Conservation (phyloP, 2,113 vertebrate species). For the Pygoscelis adeliae region DNA sequence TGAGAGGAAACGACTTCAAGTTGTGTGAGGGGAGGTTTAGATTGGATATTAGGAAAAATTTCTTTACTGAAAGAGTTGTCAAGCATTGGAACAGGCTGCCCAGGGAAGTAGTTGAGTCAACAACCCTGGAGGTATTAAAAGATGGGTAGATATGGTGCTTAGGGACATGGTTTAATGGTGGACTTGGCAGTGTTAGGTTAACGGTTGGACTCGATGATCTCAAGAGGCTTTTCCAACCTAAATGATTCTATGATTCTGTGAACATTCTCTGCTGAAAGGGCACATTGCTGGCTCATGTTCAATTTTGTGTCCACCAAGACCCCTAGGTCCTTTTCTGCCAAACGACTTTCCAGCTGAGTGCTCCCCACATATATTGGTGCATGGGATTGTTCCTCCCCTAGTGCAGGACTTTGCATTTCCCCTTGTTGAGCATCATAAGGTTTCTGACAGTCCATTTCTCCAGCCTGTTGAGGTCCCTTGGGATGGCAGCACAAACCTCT, state of each 20-base stretch:
- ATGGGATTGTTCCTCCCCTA: neutral
- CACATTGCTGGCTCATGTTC: neutral
- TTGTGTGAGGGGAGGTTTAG: neutral
- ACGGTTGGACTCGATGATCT: neutral
- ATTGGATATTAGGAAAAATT: neutral
- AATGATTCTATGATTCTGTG: neutral
- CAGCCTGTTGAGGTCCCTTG: neutral
- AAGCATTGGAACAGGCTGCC: neutral
- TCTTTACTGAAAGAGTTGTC: neutral
- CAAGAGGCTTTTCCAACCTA: neutral
- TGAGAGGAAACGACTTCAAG: fast-evolving
- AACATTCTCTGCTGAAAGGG: neutral
- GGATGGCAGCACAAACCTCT: neutral
- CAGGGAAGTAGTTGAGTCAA: neutral
- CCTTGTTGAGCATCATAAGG: too few species aligned
- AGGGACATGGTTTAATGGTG: neutral
- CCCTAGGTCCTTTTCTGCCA: neutral
- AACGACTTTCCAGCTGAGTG: neutral
- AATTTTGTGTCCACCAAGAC: too few species aligned
- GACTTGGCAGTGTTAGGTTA: neutral
- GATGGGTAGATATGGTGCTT: neutral
- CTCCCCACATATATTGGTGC: neutral
- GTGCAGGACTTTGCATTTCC: neutral
- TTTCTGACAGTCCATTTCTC: neutral
- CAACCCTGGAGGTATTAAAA: neutral